phyloP scores from a whole-genome alignment of 2,888 invertebrate species.

The Caenorhabditis zanzibari region DNA sequence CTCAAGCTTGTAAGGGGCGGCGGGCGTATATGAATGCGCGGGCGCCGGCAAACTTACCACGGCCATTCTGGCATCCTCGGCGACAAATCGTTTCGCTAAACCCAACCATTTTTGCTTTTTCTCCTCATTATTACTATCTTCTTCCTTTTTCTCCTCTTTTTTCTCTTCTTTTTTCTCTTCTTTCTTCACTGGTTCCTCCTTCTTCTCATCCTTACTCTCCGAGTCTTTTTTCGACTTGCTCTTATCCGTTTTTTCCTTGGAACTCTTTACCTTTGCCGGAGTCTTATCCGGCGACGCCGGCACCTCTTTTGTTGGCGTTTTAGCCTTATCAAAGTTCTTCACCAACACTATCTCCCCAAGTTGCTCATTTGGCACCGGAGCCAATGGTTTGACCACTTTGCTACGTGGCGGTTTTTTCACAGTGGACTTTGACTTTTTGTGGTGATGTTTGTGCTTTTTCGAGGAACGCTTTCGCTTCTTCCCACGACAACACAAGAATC shows the following conservation, averaged over 20 bases:
- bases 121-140: slow-evolving; percentile 20
- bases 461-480: slow-evolving; percentile 24
- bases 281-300: slow-evolving; percentile 20
- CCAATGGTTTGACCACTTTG: slow-evolving; percentile 33
- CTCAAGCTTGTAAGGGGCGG: not conserved
- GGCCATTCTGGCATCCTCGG: slow-evolving; percentile 25
- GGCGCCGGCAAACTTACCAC: slow-evolving; percentile 4
- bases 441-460: slow-evolving; percentile 6
- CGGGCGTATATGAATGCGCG: not conserved
- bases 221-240: slow-evolving; percentile 31
- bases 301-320: not conserved
- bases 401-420: slow-evolving; percentile 33
- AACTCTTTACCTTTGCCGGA: slow-evolving; percentile 13
- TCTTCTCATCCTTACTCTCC: slow-evolving; percentile 24
- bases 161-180: slow-evolving; percentile 21
- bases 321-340: slow-evolving; percentile 35
- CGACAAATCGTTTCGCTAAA: slow-evolving; percentile 37
- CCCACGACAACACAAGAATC: slow-evolving; percentile 31
- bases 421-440: slow-evolving; percentile 24
- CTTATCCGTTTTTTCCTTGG: slow-evolving; percentile 19
- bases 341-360: slow-evolving; percentile 45
- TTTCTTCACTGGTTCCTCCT: not conserved
- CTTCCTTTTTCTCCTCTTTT: slow-evolving; percentile 24
- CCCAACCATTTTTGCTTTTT: slow-evolving; percentile 42
- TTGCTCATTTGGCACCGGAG: slow-evolving; percentile 52